Evolutionary conservation across 2,113 vertebrate species (phyloP).

Genomic region (Ctenomys sociabilis): DNA sequence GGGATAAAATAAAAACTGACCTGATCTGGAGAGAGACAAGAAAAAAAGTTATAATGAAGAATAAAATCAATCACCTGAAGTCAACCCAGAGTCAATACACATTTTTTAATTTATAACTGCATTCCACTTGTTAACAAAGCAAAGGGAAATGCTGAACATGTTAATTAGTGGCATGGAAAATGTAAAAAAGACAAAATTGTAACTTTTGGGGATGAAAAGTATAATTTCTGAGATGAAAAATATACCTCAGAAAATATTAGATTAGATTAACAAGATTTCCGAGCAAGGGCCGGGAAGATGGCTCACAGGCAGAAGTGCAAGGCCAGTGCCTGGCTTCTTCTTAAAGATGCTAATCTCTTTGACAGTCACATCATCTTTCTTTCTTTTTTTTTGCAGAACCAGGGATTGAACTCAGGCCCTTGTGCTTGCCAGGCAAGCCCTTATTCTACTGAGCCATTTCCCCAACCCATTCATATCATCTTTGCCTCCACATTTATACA

Average conservation of each 20-base stretch:
- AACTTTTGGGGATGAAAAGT: background rate
- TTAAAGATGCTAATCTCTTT: background rate
- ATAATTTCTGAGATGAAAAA: background rate
- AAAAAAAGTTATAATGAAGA: slow-evolving; percentile 6
- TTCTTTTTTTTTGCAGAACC: too few relatives aligned
- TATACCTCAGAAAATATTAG: too few relatives aligned
- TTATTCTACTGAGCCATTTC: too few relatives aligned
- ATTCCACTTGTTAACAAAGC: background rate
- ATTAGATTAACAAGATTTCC: background rate
- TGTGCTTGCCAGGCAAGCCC: too few relatives aligned
- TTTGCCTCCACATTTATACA: background rate
- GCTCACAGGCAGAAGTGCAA: too few relatives aligned
- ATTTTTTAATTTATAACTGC: background rate
- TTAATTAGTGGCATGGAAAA: background rate
- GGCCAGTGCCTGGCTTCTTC: background rate
- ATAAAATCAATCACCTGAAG: background rate
- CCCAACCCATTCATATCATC: too few relatives aligned
- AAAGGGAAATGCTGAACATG: background rate
- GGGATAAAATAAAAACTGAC: background rate
- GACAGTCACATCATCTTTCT: background rate
- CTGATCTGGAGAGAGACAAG: background rate
- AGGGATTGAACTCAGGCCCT: too few relatives aligned
- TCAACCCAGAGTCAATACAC: background rate
- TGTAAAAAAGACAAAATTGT: background rate
- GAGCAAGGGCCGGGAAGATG: background rate